A percentile compares a stretch with the other conserved stretches of the same genome.
phyloP scores from a whole-genome alignment of 2,113 vertebrate genomes.

The Labrus mixtus region DNA sequence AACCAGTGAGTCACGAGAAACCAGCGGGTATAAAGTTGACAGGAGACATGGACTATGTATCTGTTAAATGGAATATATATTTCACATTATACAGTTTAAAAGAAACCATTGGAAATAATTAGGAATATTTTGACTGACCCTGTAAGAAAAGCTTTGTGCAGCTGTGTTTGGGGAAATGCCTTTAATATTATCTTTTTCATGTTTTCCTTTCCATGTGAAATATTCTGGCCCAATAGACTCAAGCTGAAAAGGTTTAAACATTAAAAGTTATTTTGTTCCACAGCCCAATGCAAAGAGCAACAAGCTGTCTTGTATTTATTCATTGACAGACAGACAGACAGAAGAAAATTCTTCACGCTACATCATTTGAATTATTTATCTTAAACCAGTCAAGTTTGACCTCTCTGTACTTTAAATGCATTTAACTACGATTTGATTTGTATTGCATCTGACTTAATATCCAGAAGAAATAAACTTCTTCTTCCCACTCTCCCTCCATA shows the following conservation, averaged over 20 bases:
- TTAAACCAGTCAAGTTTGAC: background rate
- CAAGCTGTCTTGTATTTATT: conserved; percentile 9
- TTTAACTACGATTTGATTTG: conserved; percentile 37
- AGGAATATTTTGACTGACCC: background rate
- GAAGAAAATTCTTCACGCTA: background rate
- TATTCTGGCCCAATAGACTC: conserved; percentile 41
- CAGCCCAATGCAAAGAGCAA: background rate
- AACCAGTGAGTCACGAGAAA: too few relatives aligned
- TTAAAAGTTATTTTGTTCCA: conserved; percentile 34
- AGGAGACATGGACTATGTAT: too few relatives aligned
- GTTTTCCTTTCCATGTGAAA: conserved; percentile 48
- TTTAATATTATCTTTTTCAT: conserved; percentile 45
- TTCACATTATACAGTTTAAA: background rate
- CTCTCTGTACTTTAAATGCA: background rate
- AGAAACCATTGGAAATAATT: conserved; percentile 14
- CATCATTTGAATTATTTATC: background rate
- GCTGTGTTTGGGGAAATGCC: conserved; percentile 46
- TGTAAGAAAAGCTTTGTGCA: conserved; percentile 2
- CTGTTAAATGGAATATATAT: too few relatives aligned
- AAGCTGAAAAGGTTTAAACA: conserved; percentile 48
- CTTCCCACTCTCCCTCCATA: background rate
- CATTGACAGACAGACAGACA: conserved; percentile 13
- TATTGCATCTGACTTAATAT: conserved; percentile 15
- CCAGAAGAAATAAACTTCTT: background rate
- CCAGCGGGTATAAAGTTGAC: too few relatives aligned